A percentile compares a stretch with the other conserved stretches of the same genome.
phyloP scores from a whole-genome alignment of 2,113 vertebrate genomes.

The Psettodes erumei region DNA sequence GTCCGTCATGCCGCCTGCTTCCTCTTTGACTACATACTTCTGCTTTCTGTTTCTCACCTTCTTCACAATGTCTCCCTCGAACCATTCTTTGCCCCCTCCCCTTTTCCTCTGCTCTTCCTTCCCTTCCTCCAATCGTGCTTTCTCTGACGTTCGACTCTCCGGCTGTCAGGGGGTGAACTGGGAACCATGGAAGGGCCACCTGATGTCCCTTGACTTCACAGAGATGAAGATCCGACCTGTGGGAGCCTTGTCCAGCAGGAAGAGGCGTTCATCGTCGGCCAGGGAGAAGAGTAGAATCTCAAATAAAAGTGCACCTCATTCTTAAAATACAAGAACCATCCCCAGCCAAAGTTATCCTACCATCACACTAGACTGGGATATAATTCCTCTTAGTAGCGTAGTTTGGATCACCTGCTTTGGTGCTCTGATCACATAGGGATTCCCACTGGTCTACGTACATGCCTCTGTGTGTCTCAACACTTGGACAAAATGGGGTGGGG shows the following conservation, averaged over 20 bases:
- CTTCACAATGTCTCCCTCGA: background rate
- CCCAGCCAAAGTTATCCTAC: conserved; percentile 5
- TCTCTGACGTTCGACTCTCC: conserved; percentile 17
- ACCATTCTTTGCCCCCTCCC: background rate
- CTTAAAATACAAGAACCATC: background rate
- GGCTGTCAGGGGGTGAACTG: conserved; percentile 88
- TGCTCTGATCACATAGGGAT: background rate
- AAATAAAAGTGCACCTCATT: conserved; percentile 12
- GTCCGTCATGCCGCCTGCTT: conserved; percentile 26
- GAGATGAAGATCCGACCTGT: conserved; percentile 89
- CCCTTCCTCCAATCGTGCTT: background rate
- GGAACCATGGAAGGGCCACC: conserved; percentile 92
- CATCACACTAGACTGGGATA: conserved; percentile 29
- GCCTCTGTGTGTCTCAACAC: conserved; percentile 1
- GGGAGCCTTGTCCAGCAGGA: conserved; percentile 75
- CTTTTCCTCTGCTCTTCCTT: background rate
- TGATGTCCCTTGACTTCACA: conserved; percentile 88
- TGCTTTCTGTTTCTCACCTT: background rate
- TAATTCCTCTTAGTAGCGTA: background rate
- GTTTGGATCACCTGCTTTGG: background rate
- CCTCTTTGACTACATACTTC: conserved; percentile 7
- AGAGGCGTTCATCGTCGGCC: conserved; percentile 76
- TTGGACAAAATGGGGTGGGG: background rate
- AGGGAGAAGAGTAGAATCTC: conserved; percentile 58
- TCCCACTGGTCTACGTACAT: background rate